Evolutionary conservation across 2,797 vertebrate species (phyloP).

Genomic region (Oceanodroma leucorhoa): DNA sequence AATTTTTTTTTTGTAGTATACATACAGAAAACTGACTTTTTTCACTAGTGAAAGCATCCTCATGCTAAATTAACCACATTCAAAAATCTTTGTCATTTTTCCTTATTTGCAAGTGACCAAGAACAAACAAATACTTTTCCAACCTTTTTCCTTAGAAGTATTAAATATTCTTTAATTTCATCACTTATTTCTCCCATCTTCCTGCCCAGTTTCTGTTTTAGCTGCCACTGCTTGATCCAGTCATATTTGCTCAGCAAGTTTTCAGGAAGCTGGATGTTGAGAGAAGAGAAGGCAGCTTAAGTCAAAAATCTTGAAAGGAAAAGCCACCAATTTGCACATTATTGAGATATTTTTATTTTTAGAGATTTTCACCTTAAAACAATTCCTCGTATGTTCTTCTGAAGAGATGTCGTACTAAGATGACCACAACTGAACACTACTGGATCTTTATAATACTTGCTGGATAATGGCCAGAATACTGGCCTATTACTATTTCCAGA

Average conservation of each 20-base stretch:
- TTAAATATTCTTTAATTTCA: slow-evolving; percentile 83
- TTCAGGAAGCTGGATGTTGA: slow-evolving; percentile 80
- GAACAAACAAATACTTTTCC: not conserved
- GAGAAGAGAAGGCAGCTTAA: slow-evolving; percentile 16
- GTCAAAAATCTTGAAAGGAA: not conserved
- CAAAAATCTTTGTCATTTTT: not conserved
- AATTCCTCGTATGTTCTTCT: not conserved
- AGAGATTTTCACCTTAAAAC: not conserved
- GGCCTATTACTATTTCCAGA: not conserved
- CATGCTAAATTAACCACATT: not conserved
- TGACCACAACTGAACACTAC: not conserved
- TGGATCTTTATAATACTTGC: not conserved
- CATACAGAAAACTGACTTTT: not conserved
- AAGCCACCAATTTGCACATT: not conserved
- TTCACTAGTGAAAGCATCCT: not conserved
- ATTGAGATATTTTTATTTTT: not conserved
- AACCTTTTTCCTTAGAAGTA: slow-evolving; percentile 87
- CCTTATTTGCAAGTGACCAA: not conserved
- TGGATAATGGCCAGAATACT: not conserved
- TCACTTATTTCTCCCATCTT: slow-evolving; percentile 72
- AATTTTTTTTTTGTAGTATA: not conserved
- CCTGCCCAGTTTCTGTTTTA: slow-evolving; percentile 78
- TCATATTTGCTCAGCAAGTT: slow-evolving; percentile 81
- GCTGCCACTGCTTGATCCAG: slow-evolving; percentile 87
- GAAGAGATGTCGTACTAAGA: not conserved